Evolutionary conservation across 2,888 invertebrate genomes (phyloP), one percentile per base, ranked within the genome.

Genomic region (Drosophila histrio): DNA sequence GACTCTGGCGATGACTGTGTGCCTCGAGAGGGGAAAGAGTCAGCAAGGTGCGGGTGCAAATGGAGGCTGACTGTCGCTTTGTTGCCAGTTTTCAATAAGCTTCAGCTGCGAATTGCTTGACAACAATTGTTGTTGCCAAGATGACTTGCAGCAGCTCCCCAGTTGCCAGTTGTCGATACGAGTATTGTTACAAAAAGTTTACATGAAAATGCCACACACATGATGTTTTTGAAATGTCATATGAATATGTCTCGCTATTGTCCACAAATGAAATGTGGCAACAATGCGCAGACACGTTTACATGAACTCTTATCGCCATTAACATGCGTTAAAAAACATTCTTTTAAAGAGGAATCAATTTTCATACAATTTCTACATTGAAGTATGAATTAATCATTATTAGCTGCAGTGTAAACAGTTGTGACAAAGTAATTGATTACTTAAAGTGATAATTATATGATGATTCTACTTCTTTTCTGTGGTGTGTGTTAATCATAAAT

Each of bases 31-130:
- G 7, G 5, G 11, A 13, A 21, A 6, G 3, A 8, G 8, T 7
- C 24, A 2, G 1, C 3, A 8, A 11, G 9, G 38, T 49, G 49
- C 21, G 22, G 39, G 49, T 32, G 58, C 22, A 41, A 19, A 32
- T 50, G 38, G 28, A 44, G 32, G 54, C n/a, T 17, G 44, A 44
- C 30, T 52, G 60, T 67, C 46, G 79, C 75, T 69, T 78, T 78
- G 75, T 78, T 78, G 79, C 69, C 75, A 57, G 49, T 64, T 78
- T 78, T 65, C 79, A 74, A 76, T 78, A 65, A 65, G 61, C 58
- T 76, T 78, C 52, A 53, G 59, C 63, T 56, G 63, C 46, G 54
- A 60, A 66, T 63, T 76, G 61, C 54, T 53, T 66, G 66, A 50
- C 71, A 71, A 63, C 62, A 58, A 58, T 74, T 72, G 56, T 41